Conservation (phyloP, 2,113 vertebrate species). For the Anser cygnoides region DNA sequence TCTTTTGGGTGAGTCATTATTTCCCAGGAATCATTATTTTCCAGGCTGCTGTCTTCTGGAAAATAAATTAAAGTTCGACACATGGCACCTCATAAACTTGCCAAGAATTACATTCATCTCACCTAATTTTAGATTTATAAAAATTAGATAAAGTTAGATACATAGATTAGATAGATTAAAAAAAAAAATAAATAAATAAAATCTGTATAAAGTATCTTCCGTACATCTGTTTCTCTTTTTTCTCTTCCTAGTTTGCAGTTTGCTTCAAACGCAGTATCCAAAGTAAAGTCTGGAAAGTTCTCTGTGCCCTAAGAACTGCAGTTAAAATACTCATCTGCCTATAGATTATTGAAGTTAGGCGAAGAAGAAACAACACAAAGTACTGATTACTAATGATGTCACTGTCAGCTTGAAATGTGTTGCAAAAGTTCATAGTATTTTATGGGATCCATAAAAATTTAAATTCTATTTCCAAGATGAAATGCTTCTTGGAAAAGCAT, state of each 20-base stretch:
- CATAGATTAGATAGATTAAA: not conserved
- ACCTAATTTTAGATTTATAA: not conserved
- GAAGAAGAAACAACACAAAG: not conserved
- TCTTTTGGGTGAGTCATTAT: not conserved
- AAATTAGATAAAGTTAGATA: not conserved
- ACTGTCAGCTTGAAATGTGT: not conserved
- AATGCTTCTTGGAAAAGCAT: not conserved
- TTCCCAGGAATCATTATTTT: not conserved
- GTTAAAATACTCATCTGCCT: not conserved
- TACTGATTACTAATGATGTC: not conserved
- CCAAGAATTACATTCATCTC: not conserved
- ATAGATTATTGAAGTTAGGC: not conserved
- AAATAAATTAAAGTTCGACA: not conserved
- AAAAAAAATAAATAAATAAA: not conserved
- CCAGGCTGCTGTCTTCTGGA: not conserved
- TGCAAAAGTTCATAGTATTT: not conserved
- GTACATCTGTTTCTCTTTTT: not conserved
- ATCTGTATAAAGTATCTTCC: not conserved
- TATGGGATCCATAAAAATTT: not conserved
- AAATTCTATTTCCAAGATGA: not conserved
- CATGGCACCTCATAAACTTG: not conserved
- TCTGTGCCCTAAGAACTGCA: not conserved
- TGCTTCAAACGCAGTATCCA: not conserved
- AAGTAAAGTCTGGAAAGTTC: not conserved
- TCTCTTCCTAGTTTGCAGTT: not conserved